phyloP scores from a whole-genome alignment of 2,888 invertebrate genomes.

The Escarpia spicata region DNA sequence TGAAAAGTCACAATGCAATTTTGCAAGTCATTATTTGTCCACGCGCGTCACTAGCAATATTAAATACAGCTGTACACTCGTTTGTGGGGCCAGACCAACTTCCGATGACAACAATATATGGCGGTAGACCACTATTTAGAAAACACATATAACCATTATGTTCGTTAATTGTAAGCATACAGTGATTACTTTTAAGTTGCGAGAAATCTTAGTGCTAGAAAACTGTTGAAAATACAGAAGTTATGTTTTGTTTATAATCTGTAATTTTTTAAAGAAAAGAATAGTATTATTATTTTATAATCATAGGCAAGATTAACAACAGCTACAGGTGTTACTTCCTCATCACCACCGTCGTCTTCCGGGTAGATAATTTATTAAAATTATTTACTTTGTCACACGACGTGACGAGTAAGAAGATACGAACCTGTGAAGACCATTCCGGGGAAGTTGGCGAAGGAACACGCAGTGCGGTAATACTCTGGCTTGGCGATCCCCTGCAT shows the following conservation, averaged over 20 bases:
- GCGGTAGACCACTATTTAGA: not conserved
- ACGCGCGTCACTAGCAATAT: not conserved
- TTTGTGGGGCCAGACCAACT: not conserved
- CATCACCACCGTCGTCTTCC: not conserved
- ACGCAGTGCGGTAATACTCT: not conserved
- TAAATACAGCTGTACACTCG: not conserved
- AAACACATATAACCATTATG: not conserved
- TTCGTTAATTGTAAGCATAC: not conserved
- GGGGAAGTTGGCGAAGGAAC: not conserved
- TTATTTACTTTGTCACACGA: not conserved
- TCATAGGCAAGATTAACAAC: no score
- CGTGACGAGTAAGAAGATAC: not conserved
- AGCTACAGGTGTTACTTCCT: not conserved
- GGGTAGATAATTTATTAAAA: not conserved
- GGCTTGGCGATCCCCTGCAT: not conserved
- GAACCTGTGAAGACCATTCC: not conserved
- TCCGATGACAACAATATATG: not conserved
- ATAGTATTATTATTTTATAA: not conserved
- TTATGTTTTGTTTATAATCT: not conserved
- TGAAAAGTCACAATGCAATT: not conserved
- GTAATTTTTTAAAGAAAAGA: not conserved
- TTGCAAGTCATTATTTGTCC: not conserved
- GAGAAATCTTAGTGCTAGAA: not conserved
- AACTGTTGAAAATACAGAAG: not conserved
- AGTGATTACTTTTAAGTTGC: not conserved